These are phyloP conservation scores for Ladona fulva DNA, from an alignment of 1,140 invertebrate species.

Conservation along the genomic window DNA sequence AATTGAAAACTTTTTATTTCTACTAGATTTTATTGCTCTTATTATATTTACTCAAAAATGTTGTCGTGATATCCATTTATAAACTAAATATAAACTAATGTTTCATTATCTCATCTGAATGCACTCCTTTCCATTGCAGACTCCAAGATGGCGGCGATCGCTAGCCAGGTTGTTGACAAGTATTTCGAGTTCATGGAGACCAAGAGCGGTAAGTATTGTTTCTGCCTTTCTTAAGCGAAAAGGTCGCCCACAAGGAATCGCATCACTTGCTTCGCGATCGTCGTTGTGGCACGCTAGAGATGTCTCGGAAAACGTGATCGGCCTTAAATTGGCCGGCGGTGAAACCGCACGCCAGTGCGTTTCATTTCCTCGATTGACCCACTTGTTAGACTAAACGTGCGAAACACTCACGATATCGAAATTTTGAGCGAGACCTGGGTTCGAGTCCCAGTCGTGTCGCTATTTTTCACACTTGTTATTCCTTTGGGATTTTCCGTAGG, in stretches of 20 bases:
- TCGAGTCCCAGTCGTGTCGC: too few relatives aligned
- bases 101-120: too few relatives aligned
- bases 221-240: background rate
- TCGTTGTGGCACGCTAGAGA: background rate
- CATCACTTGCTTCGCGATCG: background rate
- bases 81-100: too few relatives aligned
- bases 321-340: background rate
- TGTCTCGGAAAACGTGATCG: background rate
- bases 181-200: background rate
- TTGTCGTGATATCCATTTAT: too few relatives aligned
- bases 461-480: too few relatives aligned
- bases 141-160: background rate
- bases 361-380: background rate
- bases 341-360: background rate
- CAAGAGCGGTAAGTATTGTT: background rate
- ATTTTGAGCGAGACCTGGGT: too few relatives aligned
- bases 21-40: too few relatives aligned
- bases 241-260: background rate
- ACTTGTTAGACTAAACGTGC: background rate
- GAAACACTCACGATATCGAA: background rate
- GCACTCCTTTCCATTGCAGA: background rate
- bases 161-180: background rate
- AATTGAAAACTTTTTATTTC: too few relatives aligned
- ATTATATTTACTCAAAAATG: too few relatives aligned
- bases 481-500: too few relatives aligned